Base-by-base conservation (phyloP, 2,113 vertebrate species). In the Eudorcas thomsonii region DNA sequence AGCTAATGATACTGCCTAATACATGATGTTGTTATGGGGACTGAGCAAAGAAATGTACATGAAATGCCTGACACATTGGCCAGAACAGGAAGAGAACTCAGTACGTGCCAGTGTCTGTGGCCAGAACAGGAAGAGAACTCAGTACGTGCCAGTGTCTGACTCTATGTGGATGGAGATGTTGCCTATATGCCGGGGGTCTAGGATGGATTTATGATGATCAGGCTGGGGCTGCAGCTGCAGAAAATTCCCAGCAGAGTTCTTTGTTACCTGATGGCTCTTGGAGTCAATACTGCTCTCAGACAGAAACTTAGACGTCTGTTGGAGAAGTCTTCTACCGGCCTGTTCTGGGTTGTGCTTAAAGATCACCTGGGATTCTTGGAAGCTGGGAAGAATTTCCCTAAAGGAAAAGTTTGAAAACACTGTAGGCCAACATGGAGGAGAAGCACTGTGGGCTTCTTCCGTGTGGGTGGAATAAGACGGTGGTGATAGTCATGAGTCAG, bases 191-290 rank as follows among this genome's bases (percentile, higher is more conserved):
- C 11, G 10, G 15, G 9, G 45, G 8, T 26, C 11, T 9, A 7
- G 50, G 26, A 4, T 39, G 21, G 52, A 52, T 84, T 80, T 91
- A 64, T 19, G 33, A 74, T 0, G 45, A 13, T 21, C 17, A 57
- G 36, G 13, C 14, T 57, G 54, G 52, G 6, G 16, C 5, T 39
- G 10, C 9, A 36, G 25, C 81, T 54, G 1, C 5, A 43, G 88
- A 93, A 88, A 36, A 90, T 64, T 59, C 59, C 39, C 86, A 84
- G 25, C 45, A 93, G 60, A 84, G 36, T 45, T 88, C 30, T 82
- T 71, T 55, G 54, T 50, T 74, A 43, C 6, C 64, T 48, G 21
- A 39, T 90, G n/a, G 11, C 21, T 80, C 43, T 55, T 77, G 8
- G 13, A 77, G 36, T 87, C 19, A 48, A 52, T 45, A 7, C 7